Percentiles rank a stretch among this genome's conserved stretches.
Conservation (phyloP, 2,888 invertebrate species). For the Copidosoma aretas region DNA sequence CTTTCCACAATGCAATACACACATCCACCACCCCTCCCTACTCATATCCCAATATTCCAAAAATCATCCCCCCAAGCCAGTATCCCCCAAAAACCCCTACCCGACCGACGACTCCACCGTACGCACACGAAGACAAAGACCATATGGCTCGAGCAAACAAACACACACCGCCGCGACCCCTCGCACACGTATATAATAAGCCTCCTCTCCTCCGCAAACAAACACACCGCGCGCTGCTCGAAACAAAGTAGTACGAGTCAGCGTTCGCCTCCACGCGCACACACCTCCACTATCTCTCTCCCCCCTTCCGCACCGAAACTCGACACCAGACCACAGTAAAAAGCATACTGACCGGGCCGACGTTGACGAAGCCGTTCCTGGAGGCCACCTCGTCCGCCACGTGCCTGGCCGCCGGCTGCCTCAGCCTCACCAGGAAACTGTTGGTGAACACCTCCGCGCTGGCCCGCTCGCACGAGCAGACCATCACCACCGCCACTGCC, state of each 20-base stretch:
- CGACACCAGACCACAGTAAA: no score
- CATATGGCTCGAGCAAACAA: conserved; percentile 19
- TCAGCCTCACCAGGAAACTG: conserved; percentile 91
- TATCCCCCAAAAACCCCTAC: background rate
- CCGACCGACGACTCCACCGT: background rate
- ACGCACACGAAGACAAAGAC: background rate
- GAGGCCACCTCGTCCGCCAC: conserved; percentile 83
- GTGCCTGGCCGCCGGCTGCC: conserved; percentile 76
- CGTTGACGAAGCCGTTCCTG: conserved; percentile 91
- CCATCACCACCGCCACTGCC: background rate
- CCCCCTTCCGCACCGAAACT: no score
- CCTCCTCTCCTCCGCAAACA: background rate
- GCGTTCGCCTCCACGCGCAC: background rate
- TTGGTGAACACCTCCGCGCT: conserved; percentile 85
- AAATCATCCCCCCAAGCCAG: background rate
- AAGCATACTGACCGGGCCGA: conserved; percentile 96
- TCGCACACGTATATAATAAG: background rate
- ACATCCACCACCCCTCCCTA: no score
- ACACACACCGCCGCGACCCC: background rate
- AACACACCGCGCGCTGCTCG: background rate
- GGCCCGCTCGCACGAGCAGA: background rate
- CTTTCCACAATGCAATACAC: no score
- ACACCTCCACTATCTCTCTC: background rate
- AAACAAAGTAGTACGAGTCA: conserved; percentile 10
- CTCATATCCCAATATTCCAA: no score